Percentiles rank a stretch among this genome's conserved stretches.
phyloP scores from a whole-genome alignment of 1,140 invertebrate genomes.

The Papilio dardanus region DNA sequence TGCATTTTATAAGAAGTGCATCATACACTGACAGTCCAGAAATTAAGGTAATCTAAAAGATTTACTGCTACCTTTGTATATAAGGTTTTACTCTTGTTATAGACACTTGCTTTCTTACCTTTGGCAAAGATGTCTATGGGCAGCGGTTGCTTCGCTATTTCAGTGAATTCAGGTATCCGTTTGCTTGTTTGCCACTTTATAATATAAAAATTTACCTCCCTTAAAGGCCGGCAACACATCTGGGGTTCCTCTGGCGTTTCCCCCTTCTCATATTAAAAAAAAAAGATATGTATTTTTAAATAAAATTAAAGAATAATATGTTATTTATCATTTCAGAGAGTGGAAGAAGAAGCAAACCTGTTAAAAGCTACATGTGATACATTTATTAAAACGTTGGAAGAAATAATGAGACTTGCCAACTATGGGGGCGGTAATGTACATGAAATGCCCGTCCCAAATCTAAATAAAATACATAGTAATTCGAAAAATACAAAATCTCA shows the following conservation, averaged over 20 bases:
- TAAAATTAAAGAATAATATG: background rate
- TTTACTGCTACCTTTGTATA: too few relatives aligned
- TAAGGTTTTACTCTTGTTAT: too few relatives aligned
- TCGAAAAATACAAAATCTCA: slow-evolving; percentile 60
- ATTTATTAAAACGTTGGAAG: slow-evolving; percentile 91
- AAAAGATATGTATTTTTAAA: background rate
- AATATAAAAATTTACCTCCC: too few relatives aligned
- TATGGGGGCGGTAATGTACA: slow-evolving; percentile 51
- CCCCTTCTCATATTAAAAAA: too few relatives aligned
- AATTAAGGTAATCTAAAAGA: slow-evolving; percentile 84
- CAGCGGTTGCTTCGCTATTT: too few relatives aligned
- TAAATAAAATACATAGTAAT: slow-evolving; percentile 55
- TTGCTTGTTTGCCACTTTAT: too few relatives aligned
- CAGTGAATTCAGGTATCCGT: too few relatives aligned
- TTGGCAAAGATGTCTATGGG: too few relatives aligned
- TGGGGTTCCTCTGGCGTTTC: too few relatives aligned
- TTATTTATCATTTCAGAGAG: slow-evolving; percentile 82
- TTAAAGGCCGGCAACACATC: too few relatives aligned
- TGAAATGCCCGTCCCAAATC: slow-evolving; percentile 66
- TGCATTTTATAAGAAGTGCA: slow-evolving; percentile 89
- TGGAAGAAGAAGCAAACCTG: slow-evolving; percentile 89
- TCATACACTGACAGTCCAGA: slow-evolving; percentile 84
- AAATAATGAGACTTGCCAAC: slow-evolving; percentile 88
- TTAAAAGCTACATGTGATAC: slow-evolving; percentile 92
- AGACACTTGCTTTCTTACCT: too few relatives aligned